Percentiles rank a stretch among this genome's conserved stretches.
phyloP scores from a whole-genome alignment of 2,113 vertebrate genomes.

The Halichoeres trimaculatus region DNA sequence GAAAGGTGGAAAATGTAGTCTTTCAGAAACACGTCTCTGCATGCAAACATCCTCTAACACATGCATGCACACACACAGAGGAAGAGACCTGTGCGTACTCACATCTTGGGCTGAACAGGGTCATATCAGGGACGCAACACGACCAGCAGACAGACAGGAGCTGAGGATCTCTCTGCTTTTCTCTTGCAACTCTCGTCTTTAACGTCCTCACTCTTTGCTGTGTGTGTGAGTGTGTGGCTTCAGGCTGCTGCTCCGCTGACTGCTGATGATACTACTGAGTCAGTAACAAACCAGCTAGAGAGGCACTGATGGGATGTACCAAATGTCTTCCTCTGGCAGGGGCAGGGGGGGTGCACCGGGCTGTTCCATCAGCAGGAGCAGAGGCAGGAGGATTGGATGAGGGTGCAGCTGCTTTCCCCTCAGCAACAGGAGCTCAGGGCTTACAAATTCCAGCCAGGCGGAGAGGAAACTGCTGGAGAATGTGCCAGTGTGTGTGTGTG shows the following conservation, averaged over 20 bases:
- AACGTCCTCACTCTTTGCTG: conserved; percentile 47
- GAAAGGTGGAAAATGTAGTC: conserved; percentile 31
- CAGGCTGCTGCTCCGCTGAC: conserved; percentile 46
- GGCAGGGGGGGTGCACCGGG: conserved; percentile 58
- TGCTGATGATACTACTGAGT: conserved; percentile 80
- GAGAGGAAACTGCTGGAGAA: conserved; percentile 33
- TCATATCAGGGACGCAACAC: conserved; percentile 79
- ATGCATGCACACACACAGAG: conserved; percentile 21
- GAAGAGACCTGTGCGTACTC: conserved; percentile 70
- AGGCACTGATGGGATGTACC: conserved; percentile 78
- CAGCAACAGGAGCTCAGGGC: conserved; percentile 69
- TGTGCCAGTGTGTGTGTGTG: conserved; percentile 4
- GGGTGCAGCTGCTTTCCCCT: conserved; percentile 68
- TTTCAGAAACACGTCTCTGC: conserved; percentile 34
- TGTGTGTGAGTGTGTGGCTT: conserved; percentile 18
- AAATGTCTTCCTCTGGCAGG: conserved; percentile 67
- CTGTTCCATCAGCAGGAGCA: conserved; percentile 59
- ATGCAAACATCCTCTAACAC: conserved; percentile 46
- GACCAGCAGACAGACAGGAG: conserved; percentile 45
- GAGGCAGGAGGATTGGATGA: conserved; percentile 50
- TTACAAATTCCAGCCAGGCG: conserved; percentile 59
- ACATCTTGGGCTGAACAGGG: conserved; percentile 85
- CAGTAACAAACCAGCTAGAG: conserved; percentile 77
- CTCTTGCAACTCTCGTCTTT: conserved; percentile 47
- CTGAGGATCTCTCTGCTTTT: conserved; percentile 51